phyloP scores from a whole-genome alignment of 1,140 invertebrate genomes.

The Bombus sylvicola region DNA sequence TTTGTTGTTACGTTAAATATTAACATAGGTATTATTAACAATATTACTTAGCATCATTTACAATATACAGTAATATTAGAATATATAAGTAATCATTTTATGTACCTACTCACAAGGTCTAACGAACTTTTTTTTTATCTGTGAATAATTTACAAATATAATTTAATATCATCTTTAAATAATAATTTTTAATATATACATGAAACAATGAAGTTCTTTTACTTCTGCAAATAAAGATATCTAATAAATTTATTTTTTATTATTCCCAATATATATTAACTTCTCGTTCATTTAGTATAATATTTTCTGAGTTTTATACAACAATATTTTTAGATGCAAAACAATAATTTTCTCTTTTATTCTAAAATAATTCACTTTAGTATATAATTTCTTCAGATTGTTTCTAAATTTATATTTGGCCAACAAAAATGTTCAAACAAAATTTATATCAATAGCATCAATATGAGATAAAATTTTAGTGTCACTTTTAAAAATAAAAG shows the following conservation, averaged over 20 bases:
- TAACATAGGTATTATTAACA: slow-evolving; percentile 51
- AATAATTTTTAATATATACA: slow-evolving; percentile 48
- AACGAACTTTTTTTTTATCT: slow-evolving; percentile 14
- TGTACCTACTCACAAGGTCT: slow-evolving; percentile 15
- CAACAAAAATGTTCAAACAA: slow-evolving; percentile 9
- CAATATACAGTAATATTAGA: slow-evolving; percentile 32
- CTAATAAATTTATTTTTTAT: slow-evolving; percentile 37
- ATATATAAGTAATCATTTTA: slow-evolving; percentile 19
- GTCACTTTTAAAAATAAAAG: neutral
- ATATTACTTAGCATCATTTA: slow-evolving; percentile 37
- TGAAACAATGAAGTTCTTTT: slow-evolving; percentile 23
- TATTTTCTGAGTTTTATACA: slow-evolving; percentile 7
- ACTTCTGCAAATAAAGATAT: slow-evolving; percentile 42
- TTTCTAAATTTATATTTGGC: neutral
- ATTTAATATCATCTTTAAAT: slow-evolving; percentile 22
- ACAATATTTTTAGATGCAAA: slow-evolving; percentile 22
- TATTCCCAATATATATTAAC: slow-evolving; percentile 28
- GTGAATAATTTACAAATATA: slow-evolving; percentile 37
- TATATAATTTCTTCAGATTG: slow-evolving; percentile 22
- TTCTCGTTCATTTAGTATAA: neutral
- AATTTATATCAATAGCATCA: slow-evolving; percentile 28
- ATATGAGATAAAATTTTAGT: slow-evolving; percentile 29
- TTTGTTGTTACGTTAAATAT: slow-evolving; percentile 44
- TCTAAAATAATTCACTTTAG: slow-evolving; percentile 16
- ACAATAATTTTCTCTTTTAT: slow-evolving; percentile 27